phyloP scores from a whole-genome alignment of 1,140 invertebrate genomes.

The Calephelis virginiensis region DNA sequence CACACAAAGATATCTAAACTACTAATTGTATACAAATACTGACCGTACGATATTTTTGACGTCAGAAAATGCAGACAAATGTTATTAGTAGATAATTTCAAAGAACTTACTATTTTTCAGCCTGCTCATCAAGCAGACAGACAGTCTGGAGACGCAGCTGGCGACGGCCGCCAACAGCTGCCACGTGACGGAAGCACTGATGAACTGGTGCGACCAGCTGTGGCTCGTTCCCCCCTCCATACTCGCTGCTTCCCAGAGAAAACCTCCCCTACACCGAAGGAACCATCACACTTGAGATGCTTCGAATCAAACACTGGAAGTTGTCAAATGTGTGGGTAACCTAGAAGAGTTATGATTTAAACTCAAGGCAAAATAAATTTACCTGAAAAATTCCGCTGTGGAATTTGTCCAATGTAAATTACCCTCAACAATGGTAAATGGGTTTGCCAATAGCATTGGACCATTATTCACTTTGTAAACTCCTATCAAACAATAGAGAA shows the following conservation, averaged over 20 bases:
- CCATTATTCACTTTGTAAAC: no score
- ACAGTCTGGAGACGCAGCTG: conserved; percentile 84
- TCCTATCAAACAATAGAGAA: no score
- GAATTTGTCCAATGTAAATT: no score
- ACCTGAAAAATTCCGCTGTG: no score
- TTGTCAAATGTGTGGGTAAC: not conserved
- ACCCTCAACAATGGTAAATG: no score
- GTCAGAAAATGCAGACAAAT: no score
- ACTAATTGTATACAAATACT: no score
- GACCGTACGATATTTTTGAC: no score
- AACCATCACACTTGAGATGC: conserved; percentile 54
- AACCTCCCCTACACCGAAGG: conserved; percentile 51
- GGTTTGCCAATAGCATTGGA: no score
- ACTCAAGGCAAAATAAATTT: not conserved
- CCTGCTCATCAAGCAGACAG: conserved; percentile 77
- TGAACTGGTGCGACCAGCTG: conserved; percentile 85
- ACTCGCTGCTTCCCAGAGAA: conserved; percentile 51
- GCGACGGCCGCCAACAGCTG: conserved; percentile 90
- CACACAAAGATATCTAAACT: no score
- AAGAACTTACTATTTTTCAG: conserved; percentile 44
- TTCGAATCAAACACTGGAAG: conserved; percentile 3
- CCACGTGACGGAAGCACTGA: conserved; percentile 87
- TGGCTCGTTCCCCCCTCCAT: conserved; percentile 87
- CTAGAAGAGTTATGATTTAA: not conserved
- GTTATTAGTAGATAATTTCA: no score